Base-by-base conservation (phyloP, 2,888 invertebrate genomes). In the Lapara coniferarum region DNA sequence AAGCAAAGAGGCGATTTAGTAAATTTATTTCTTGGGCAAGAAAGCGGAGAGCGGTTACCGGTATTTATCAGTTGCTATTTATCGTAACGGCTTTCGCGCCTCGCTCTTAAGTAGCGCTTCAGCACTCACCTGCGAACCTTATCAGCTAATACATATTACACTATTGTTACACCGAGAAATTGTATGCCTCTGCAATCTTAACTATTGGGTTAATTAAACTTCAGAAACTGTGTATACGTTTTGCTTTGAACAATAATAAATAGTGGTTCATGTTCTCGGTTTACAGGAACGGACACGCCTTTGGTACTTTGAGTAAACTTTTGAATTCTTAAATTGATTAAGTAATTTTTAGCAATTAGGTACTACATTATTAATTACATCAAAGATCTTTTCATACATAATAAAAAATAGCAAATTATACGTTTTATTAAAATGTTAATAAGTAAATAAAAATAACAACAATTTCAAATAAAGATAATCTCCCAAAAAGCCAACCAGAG, bases 11-110 rank as follows among this genome's bases (percentile, higher is more conserved):
- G 25, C 25, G 49, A 63, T 63, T 63, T 46, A 63, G 63, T 25
- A 49, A 49, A 49, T 52, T 52, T 83, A 80, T 78, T 76, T 80
- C 77, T 75, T 70, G 72, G 81, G 74, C 71, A 71, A 52, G 70
- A 72, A 73, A 68, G 71, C 67, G 53, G 53, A 37, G 51, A 74
- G 76, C 75, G 73, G 75, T 68, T 71, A 70, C 72, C 72, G 70
- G 67, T 73, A 79, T 85, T 84, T 85, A 86, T 86, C 85, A 81
- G 77, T 30, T 55, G 75, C 63, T 82, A 79, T 86, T 85, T 84
- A 86, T 86, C 85, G 83, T 82, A 83, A 85, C 84, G 82, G 78
- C 80, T 81, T 63, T 79, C 75, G 77, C 82, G 80, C 81, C 77
- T 81, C 69, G 75, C 74, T 80, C 79, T 80, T 78, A 81, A 78